phyloP scores from a whole-genome alignment of 1,140 invertebrate genomes.

The Oncopeltus fasciatus region DNA sequence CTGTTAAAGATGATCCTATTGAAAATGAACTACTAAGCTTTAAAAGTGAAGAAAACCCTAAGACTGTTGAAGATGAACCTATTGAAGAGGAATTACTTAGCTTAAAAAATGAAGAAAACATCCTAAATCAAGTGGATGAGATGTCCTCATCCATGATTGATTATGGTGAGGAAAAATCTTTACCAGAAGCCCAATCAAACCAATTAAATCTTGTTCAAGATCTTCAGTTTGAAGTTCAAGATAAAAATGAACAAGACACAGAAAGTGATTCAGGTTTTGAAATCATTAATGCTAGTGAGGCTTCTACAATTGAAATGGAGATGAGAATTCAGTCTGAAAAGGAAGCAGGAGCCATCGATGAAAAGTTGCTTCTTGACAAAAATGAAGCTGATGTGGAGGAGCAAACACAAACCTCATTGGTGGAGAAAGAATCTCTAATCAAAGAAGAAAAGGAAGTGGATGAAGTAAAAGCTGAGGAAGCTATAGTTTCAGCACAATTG shows the following conservation, averaged over 20 bases:
- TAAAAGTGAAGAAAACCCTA: too few relatives aligned
- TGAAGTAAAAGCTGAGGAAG: neutral
- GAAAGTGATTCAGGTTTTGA: slow-evolving; percentile 1
- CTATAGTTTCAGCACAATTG: too few relatives aligned
- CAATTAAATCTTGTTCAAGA: neutral
- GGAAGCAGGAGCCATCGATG: neutral
- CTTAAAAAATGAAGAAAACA: too few relatives aligned
- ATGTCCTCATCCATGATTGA: slow-evolving; percentile 1
- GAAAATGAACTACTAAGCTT: too few relatives aligned
- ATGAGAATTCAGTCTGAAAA: neutral
- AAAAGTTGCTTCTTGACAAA: neutral
- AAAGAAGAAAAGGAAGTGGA: neutral
- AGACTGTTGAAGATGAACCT: too few relatives aligned
- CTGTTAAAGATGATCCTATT: too few relatives aligned
- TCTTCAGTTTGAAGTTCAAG: neutral
- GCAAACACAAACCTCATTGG: neutral
- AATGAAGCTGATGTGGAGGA: neutral
- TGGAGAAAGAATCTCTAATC: neutral
- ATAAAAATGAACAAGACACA: neutral
- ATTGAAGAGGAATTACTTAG: too few relatives aligned
- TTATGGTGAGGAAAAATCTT: neutral
- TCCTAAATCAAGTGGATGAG: neutral
- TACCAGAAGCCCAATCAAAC: neutral
- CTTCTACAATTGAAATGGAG: neutral
- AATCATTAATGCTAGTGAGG: slow-evolving; percentile 3